These are phyloP conservation scores for Anthrax anthrax DNA, from an alignment of 2,888 invertebrate species.

Conservation along the genomic window DNA sequence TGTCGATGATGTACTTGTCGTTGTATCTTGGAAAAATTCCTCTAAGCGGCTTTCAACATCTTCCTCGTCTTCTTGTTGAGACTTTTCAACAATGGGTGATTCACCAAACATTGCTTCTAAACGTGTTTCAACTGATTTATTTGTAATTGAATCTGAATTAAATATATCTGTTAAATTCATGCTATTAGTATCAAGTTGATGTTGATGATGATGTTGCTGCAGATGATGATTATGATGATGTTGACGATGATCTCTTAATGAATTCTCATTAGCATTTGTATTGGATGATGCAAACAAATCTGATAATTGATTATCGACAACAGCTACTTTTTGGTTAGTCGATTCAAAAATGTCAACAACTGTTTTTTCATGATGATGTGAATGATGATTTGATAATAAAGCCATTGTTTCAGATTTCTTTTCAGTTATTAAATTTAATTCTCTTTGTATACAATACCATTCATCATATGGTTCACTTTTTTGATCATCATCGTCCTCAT, in stretches of 20 bases:
- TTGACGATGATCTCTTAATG: slow-evolving; percentile 12
- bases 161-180: slow-evolving; percentile 7
- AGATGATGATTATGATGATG: slow-evolving; percentile 16
- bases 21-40: slow-evolving; percentile 28
- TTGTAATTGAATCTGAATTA: slow-evolving; percentile 17
- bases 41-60: slow-evolving; percentile 30
- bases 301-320: slow-evolving; percentile 3
- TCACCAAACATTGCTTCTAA: slow-evolving; percentile 35
- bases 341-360: slow-evolving; percentile 30
- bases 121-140: slow-evolving; percentile 32
- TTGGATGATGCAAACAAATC: slow-evolving; percentile 6
- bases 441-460: slow-evolving; percentile 53
- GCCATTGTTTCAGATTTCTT: slow-evolving; percentile 11
- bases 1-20: background rate
- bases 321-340: slow-evolving; percentile 21
- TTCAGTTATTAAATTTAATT: slow-evolving; percentile 38
- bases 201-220: slow-evolving; percentile 16
- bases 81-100: slow-evolving; percentile 27
- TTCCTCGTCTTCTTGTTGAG: too few relatives aligned
- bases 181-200: slow-evolving; percentile 4
- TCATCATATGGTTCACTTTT: slow-evolving; percentile 42
- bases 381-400: slow-evolving; percentile 7
- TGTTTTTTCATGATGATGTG: slow-evolving; percentile 14
- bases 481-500: slow-evolving; percentile 10
- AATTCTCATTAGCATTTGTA: background rate